These are phyloP conservation scores for Pyrgus malvae DNA, from an alignment of 2,888 invertebrate species.

Conservation along the genomic window DNA sequence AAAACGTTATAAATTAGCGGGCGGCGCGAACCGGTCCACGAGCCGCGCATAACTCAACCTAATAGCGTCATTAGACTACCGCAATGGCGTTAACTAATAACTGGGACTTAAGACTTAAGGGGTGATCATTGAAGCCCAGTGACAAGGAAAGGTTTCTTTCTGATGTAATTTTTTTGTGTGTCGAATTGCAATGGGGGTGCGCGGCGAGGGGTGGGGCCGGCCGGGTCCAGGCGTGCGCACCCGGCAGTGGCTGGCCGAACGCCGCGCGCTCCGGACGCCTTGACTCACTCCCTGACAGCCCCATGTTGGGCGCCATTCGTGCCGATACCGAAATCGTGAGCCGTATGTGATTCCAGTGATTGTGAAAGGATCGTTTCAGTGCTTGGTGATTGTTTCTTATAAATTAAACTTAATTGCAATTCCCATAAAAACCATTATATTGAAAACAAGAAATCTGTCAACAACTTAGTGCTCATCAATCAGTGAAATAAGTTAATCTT, in stretches of 20 bases:
- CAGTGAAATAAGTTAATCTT: slow-evolving; percentile 33
- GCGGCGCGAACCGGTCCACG: slow-evolving; percentile 46
- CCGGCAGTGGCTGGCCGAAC: slow-evolving; percentile 64
- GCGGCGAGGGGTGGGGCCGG: slow-evolving; percentile 52
- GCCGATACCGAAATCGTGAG: slow-evolving; percentile 40
- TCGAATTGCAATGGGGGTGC: slow-evolving; percentile 57
- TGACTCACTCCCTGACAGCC: slow-evolving; percentile 39
- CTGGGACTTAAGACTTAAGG: slow-evolving; percentile 58
- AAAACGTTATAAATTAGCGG: slow-evolving; percentile 55
- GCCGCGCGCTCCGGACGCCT: slow-evolving; percentile 47
- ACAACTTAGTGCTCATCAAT: slow-evolving; percentile 23
- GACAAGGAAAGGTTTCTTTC: slow-evolving; percentile 72
- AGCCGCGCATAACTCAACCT: slow-evolving; percentile 53
- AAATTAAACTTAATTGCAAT: background rate
- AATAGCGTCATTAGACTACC: slow-evolving; percentile 59
- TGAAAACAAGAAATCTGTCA: slow-evolving; percentile 23
- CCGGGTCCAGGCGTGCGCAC: slow-evolving; percentile 76
- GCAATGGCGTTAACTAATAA: slow-evolving; percentile 65
- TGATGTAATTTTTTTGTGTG: slow-evolving; percentile 60
- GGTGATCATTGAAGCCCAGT: slow-evolving; percentile 67
- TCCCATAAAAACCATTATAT: slow-evolving; percentile 12
- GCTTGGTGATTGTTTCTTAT: slow-evolving; percentile 33
- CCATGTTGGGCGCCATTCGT: slow-evolving; percentile 66
- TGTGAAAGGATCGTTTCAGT: slow-evolving; percentile 37
- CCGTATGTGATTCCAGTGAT: slow-evolving; percentile 31